A percentile compares a stretch with the other conserved stretches of the same genome.
Evolutionary conservation across 37 sponge, comb jelly and placozoan species (phyloP).

Genomic region (Cliona cf. orientalis): DNA sequence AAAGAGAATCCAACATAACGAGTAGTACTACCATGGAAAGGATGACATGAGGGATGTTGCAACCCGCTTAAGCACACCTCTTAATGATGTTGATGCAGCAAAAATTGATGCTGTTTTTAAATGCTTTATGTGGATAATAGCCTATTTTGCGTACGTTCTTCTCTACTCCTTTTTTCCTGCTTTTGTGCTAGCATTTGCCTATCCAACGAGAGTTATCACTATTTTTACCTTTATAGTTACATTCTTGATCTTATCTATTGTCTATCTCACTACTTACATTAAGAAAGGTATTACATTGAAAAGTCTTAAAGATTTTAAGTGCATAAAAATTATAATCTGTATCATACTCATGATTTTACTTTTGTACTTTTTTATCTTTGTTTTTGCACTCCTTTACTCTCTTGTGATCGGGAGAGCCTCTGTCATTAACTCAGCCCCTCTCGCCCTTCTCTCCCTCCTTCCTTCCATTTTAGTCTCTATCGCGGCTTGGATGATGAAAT

Average conservation of each 20-base stretch:
- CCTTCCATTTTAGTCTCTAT: too few species aligned
- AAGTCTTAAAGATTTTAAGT: neutral
- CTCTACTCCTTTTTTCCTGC: neutral
- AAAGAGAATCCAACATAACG: too few species aligned
- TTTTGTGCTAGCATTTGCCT: neutral
- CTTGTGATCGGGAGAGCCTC: neutral
- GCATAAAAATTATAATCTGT: neutral
- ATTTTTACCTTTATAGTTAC: neutral
- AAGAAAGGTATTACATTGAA: neutral
- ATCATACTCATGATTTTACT: neutral
- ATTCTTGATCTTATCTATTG: neutral
- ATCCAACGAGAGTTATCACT: neutral
- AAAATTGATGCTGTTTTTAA: neutral
- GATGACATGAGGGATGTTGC: too few species aligned
- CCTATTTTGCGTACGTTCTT: neutral
- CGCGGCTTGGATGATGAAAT: too few species aligned
- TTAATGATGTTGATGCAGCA: too few species aligned
- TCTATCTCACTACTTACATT: neutral
- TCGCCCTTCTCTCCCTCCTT: neutral
- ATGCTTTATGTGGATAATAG: neutral
- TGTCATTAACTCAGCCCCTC: too few species aligned
- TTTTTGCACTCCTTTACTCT: neutral
- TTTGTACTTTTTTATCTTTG: neutral
- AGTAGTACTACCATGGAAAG: too few species aligned
- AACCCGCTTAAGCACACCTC: too few species aligned